phyloP scores from a whole-genome alignment of 1,140 invertebrate species.

The Branchinecta lynchi region DNA sequence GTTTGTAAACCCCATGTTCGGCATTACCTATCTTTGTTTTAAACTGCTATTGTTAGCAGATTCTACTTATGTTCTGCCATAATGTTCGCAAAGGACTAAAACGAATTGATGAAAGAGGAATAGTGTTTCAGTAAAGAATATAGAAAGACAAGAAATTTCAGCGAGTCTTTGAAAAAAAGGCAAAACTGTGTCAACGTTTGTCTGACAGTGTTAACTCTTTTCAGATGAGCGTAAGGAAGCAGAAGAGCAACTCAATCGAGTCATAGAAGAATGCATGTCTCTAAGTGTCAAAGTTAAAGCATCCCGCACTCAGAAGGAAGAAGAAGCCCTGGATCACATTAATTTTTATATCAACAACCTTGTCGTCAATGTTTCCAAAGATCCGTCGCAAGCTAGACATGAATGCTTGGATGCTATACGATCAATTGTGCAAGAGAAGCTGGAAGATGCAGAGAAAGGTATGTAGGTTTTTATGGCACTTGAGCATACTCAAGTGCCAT shows the following conservation, averaged over 20 bases:
- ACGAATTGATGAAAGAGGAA: no score
- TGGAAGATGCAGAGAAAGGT: not conserved
- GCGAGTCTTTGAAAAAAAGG: no score
- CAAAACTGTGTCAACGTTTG: no score
- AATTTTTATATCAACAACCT: slow-evolving; percentile 5
- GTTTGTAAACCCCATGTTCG: no score
- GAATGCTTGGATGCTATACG: not conserved
- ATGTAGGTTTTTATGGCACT: no score
- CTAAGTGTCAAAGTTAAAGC: not conserved
- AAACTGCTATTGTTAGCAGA: no score
- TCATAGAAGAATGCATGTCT: not conserved
- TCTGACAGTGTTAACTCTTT: not conserved
- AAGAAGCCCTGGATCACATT: not conserved
- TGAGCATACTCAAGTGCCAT: no score
- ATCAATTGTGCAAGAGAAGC: not conserved
- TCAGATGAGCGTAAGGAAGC: not conserved
- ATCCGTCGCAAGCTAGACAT: not conserved
- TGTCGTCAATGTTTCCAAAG: not conserved
- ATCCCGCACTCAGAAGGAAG: not conserved
- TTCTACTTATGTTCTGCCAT: no score
- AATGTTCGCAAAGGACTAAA: no score
- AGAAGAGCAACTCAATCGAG: not conserved
- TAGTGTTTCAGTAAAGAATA: no score
- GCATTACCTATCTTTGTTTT: no score
- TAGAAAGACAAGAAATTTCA: no score